phyloP scores from a whole-genome alignment of 2,113 vertebrate species.

The Leptosomus discolor region DNA sequence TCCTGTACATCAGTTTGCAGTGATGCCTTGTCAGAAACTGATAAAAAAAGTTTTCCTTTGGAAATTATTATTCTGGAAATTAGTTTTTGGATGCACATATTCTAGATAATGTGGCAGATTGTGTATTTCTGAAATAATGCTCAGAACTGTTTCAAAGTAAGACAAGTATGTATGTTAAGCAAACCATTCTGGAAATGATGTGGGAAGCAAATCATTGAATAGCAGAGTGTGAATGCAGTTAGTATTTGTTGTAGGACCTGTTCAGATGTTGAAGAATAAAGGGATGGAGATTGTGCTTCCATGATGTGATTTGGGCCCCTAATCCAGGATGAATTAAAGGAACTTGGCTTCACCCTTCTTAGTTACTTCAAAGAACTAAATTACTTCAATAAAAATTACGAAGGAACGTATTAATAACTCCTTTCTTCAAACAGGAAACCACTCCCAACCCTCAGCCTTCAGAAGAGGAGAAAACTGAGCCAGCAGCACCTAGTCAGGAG shows the following conservation, averaged over 20 bases:
- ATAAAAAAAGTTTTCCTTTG: background rate
- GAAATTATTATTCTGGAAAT: background rate
- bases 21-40: background rate
- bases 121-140: background rate
- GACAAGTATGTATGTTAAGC: background rate
- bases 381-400: background rate
- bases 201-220: background rate
- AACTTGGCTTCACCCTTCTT: background rate
- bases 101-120: background rate
- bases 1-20: background rate
- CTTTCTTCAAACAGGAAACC: constrained; percentile 79
- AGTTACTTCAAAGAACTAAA: background rate
- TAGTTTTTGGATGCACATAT: background rate
- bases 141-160: background rate
- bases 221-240: background rate
- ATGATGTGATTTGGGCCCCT: background rate
- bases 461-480: constrained; percentile 85
- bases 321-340: background rate
- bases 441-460: constrained; percentile 81
- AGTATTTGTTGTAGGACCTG: background rate
- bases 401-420: background rate
- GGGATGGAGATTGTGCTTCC: background rate
- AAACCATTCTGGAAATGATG: background rate
- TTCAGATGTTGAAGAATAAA: background rate
- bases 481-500: constrained; percentile 79